Evolutionary conservation across 37 sponge, comb jelly and placozoan genomes (phyloP).

Genomic region (Tethya wilhelma): DNA sequence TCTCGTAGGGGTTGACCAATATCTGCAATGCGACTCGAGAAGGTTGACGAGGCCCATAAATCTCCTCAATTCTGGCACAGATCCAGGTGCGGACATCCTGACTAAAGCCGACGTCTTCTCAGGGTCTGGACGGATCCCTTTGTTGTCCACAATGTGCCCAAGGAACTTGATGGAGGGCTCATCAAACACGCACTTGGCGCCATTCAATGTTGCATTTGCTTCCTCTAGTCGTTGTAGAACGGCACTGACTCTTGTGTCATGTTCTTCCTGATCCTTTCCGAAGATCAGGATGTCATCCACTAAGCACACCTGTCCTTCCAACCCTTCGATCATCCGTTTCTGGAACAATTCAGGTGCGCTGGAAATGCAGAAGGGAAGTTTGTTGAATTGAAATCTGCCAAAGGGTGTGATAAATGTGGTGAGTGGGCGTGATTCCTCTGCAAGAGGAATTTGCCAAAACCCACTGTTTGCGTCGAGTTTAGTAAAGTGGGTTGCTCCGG

Average conservation of each 20-base stretch:
- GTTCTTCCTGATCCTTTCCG: slow-evolving; percentile 38
- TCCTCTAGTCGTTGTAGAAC: slow-evolving; percentile 33
- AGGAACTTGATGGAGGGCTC: slow-evolving; percentile 23
- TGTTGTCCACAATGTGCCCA: slow-evolving; percentile 18
- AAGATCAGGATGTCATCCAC: slow-evolving; percentile 58
- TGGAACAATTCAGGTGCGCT: slow-evolving; percentile 66
- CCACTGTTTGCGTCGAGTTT: slow-evolving; percentile 58
- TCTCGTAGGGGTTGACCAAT: neutral
- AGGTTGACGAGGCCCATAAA: slow-evolving; percentile 5
- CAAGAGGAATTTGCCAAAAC: slow-evolving; percentile 64
- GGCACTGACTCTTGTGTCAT: slow-evolving; percentile 22
- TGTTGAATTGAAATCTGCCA: slow-evolving; percentile 43
- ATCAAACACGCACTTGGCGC: slow-evolving; percentile 40
- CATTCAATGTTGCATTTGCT: slow-evolving; percentile 43
- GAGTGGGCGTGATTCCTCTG: slow-evolving; percentile 17
- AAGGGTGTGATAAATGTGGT: slow-evolving; percentile 59
- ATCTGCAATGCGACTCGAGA: neutral
- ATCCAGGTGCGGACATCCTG: neutral
- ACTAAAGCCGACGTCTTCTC: neutral
- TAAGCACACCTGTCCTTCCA: slow-evolving; percentile 49
- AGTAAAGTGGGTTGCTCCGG: slow-evolving; percentile 42
- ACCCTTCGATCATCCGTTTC: slow-evolving; percentile 35
- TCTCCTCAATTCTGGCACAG: neutral
- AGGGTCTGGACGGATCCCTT: too few species aligned
- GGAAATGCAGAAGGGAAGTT: slow-evolving; percentile 53